These are phyloP conservation scores for Grallaria varia DNA, from an alignment of 2,113 vertebrate genomes.

Conservation along the genomic window DNA sequence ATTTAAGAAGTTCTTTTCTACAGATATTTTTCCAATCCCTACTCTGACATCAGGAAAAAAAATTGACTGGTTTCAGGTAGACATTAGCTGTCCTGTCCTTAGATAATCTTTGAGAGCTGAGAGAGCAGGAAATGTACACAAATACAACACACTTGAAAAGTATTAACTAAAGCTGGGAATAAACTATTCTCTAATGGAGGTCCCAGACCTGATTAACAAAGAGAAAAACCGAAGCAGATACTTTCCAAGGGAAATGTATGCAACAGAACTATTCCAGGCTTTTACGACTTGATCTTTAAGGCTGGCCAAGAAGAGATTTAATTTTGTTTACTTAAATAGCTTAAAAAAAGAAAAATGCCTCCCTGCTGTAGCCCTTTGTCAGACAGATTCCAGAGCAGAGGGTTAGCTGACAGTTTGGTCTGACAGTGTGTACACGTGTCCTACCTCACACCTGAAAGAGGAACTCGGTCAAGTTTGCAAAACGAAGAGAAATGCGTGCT, in stretches of 20 bases:
- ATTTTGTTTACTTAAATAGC: slow-evolving; percentile 33
- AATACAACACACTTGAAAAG: not conserved
- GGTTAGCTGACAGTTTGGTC: not conserved
- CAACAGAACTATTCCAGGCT: not conserved
- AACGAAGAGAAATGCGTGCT: not conserved
- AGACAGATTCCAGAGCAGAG: not conserved
- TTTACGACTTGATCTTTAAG: slow-evolving; percentile 19
- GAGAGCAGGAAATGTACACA: not conserved
- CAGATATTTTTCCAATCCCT: not conserved
- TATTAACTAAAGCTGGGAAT: slow-evolving; percentile 6
- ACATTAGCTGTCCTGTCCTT: not conserved
- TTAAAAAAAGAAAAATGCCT: slow-evolving; percentile 1
- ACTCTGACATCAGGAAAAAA: not conserved
- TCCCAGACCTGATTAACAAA: not conserved
- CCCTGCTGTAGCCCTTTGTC: not conserved
- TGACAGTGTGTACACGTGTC: not conserved
- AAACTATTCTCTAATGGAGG: not conserved
- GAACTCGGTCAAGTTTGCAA: not conserved
- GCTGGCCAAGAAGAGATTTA: not conserved
- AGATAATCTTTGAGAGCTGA: slow-evolving; percentile 10
- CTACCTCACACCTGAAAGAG: not conserved
- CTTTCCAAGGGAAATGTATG: not conserved
- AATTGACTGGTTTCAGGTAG: not conserved
- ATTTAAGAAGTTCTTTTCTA: not conserved
- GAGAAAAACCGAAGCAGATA: not conserved